These are phyloP conservation scores for Standfussiana lucernea DNA, from an alignment of 2,888 invertebrate genomes.

Conservation along the genomic window DNA sequence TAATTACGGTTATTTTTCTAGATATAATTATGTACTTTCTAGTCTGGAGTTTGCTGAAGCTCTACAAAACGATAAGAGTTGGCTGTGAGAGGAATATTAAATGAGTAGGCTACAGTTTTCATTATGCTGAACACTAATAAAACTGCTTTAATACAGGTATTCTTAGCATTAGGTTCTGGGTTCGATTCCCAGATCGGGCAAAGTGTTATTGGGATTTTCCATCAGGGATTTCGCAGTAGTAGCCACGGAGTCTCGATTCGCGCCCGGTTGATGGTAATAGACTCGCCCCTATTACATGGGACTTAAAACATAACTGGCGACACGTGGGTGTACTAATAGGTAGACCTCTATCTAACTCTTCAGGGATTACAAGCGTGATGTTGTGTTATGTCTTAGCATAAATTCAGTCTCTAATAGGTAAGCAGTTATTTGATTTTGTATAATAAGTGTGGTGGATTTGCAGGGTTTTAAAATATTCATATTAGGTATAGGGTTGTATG, in stretches of 20 bases:
- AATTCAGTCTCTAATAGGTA: not conserved
- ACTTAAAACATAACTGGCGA: not conserved
- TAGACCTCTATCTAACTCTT: not conserved
- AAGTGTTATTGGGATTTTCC: not conserved
- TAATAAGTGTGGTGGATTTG: not conserved
- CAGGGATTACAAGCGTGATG: not conserved
- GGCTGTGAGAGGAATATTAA: constrained; percentile 12
- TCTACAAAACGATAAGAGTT: constrained; percentile 1
- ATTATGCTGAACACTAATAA: not conserved
- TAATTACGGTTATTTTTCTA: constrained; percentile 15
- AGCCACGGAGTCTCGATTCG: not conserved
- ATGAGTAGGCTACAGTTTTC: not conserved
- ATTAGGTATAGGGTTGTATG: not conserved
- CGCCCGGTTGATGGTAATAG: not conserved
- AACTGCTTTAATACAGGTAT: not conserved
- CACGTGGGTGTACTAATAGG: not conserved
- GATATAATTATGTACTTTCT: not conserved
- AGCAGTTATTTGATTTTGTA: not conserved
- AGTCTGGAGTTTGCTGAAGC: not conserved
- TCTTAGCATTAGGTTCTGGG: not conserved
- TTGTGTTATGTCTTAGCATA: not conserved
- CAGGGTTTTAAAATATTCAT: not conserved
- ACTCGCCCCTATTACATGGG: not conserved
- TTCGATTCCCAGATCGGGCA: not conserved
- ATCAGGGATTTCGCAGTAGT: not conserved